Evolutionary conservation across 2,797 vertebrate species (phyloP), one percentile per base, ranked within the genome.

Genomic region (Acrossocheilus fasciatus): DNA sequence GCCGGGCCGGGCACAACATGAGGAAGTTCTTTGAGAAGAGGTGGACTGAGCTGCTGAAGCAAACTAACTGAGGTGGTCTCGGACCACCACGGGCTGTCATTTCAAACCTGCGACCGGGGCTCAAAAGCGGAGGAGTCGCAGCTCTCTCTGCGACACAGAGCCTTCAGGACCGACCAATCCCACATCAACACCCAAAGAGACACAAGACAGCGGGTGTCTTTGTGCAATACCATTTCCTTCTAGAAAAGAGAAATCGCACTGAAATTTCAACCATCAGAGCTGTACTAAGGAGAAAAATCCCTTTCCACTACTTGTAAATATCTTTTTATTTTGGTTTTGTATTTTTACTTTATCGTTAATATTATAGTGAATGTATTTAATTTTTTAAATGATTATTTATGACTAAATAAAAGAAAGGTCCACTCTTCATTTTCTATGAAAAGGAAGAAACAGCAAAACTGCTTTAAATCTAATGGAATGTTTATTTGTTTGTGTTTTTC

Each of bases 301-400:
- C 97, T 95, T 97, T 97, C 97, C 97, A 98, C 97, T 97, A 98
- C 97, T 94, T 97, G 98, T 98, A 98, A 97, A 98, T 98, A 99
- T 90, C 86, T 91, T 89, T 92, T 94, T 94, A 97, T 98, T 98
- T 97, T 96, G 97, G 70, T 83, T 87, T 83, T 96, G 97, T 97
- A 97, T 95, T 95, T 97, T 98, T 98, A 98, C 97, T 97, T 98
- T 98, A 97, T 98, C 97, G 97, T 95, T 97, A 96, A 96, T 99
- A 98, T 99, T 98, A 98, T 99, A 99, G 98, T 99, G 98, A 99
- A 99, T 98, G 98, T 99, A 99, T 99, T 99, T 99, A 99, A 99
- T 99, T 99, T 99, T 99, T 97, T 98, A 95, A 97, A 90, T 91
- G 85, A 98, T 99, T 99, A 99, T 99, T 99, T 99, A 99, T 99